Conservation (phyloP, 2,113 vertebrate species). For the Etheostoma cragini region DNA sequence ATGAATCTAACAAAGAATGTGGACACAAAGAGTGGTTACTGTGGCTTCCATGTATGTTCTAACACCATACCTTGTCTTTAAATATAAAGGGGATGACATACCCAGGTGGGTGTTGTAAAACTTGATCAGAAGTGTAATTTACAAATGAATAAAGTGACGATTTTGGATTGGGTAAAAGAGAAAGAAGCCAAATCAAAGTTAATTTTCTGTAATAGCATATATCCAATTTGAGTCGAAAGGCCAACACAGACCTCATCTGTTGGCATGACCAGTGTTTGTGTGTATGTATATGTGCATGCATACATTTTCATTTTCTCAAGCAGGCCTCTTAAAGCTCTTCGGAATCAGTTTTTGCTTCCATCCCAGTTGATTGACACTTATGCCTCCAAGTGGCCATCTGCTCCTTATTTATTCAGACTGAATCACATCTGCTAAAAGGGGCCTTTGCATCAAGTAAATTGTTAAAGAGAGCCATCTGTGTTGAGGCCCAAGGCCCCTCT, state of each 20-base stretch:
- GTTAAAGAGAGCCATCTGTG: conserved; percentile 54
- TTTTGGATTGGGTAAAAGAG: background rate
- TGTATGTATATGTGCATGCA: conserved; percentile 37
- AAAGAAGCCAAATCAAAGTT: background rate
- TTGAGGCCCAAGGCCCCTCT: conserved; percentile 33
- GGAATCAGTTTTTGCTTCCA: conserved; percentile 24
- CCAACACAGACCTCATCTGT: background rate
- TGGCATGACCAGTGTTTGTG: background rate
- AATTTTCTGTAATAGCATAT: background rate
- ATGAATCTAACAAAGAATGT: background rate
- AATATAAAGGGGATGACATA: background rate
- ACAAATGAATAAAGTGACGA: background rate
- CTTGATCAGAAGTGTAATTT: background rate
- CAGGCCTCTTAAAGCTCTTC: conserved; percentile 18
- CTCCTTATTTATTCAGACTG: conserved; percentile 57
- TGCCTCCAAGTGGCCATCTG: conserved; percentile 72
- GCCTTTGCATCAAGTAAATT: conserved; percentile 61
- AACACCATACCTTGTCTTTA: background rate
- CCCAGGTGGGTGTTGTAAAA: background rate
- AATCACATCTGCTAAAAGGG: conserved; percentile 47
- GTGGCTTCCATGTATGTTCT: background rate
- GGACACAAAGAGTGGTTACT: background rate
- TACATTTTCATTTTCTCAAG: conserved; percentile 56
- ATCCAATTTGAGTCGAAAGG: background rate
- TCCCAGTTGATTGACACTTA: conserved; percentile 63